Percentiles rank a stretch among this genome's conserved stretches.
These are phyloP conservation scores for Calameuta pallipes DNA, from an alignment of 2,888 invertebrate genomes.

Conservation along the genomic window DNA sequence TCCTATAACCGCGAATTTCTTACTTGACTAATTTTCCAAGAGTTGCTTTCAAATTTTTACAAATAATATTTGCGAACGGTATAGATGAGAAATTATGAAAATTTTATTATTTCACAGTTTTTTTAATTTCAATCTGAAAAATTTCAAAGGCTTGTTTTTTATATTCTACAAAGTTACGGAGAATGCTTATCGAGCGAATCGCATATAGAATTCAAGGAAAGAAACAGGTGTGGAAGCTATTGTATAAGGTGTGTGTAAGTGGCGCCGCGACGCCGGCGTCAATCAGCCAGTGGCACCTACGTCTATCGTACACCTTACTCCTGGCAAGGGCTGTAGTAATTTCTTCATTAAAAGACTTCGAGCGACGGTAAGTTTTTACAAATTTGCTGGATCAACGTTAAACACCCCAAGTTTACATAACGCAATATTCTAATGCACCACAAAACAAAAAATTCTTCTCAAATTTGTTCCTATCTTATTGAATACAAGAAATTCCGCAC, in stretches of 20 bases:
- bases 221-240: slow-evolving; percentile 9
- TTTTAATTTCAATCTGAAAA: neutral
- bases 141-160: no score
- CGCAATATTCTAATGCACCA: no score
- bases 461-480: no score
- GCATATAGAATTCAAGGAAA: slow-evolving; percentile 7
- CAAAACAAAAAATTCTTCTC: no score
- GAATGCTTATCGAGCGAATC: slow-evolving; percentile 29
- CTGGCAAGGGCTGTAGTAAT: no score
- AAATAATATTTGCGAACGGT: neutral
- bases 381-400: no score
- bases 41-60: neutral
- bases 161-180: neutral
- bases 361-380: no score
- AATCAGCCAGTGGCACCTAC: slow-evolving; percentile 22
- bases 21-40: no score
- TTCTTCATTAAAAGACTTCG: no score
- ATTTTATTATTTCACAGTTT: slow-evolving; percentile 1
- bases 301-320: neutral
- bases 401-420: no score
- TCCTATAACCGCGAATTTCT: no score
- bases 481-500: no score
- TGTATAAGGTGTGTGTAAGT: slow-evolving; percentile 26
- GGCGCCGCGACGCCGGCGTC: slow-evolving; percentile 40
- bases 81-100: neutral